These are phyloP conservation scores for Nibea albiflora DNA, from an alignment of 2,113 vertebrate genomes.

Conservation along the genomic window DNA sequence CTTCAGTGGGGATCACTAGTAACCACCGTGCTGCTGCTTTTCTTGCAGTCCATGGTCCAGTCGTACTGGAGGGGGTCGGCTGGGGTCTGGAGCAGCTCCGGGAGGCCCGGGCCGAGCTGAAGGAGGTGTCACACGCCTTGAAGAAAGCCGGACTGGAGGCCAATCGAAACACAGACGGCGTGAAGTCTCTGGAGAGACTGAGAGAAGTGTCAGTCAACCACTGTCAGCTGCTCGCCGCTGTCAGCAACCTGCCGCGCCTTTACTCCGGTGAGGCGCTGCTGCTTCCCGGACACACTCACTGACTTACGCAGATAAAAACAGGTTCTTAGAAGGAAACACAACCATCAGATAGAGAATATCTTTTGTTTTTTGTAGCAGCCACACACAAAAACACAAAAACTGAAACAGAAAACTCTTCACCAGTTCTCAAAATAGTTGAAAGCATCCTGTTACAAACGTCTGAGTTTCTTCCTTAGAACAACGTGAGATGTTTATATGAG, in stretches of 20 bases:
- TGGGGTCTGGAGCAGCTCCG: constrained; percentile 90
- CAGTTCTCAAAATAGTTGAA: too few relatives aligned
- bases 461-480: background rate
- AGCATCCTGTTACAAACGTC: background rate
- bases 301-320: background rate
- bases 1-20: background rate
- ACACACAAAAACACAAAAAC: too few relatives aligned
- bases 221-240: constrained; percentile 88
- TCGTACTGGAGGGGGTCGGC: constrained; percentile 94
- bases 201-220: constrained; percentile 83
- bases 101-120: constrained; percentile 84
- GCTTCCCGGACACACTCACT: background rate
- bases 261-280: constrained; percentile 86
- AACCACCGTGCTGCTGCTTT: background rate
- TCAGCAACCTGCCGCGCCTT: constrained; percentile 91
- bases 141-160: constrained; percentile 81
- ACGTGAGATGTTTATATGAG: background rate
- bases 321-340: background rate
- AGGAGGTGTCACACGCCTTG: constrained; percentile 84
- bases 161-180: constrained; percentile 66
- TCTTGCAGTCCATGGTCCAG: constrained; percentile 90
- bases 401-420: too few relatives aligned
- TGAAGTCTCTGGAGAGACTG: constrained; percentile 84
- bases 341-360: background rate
- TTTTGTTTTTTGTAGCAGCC: background rate